These are phyloP conservation scores for Silurus lanzhouensis DNA, from an alignment of 2,797 vertebrate species.

Conservation along the genomic window DNA sequence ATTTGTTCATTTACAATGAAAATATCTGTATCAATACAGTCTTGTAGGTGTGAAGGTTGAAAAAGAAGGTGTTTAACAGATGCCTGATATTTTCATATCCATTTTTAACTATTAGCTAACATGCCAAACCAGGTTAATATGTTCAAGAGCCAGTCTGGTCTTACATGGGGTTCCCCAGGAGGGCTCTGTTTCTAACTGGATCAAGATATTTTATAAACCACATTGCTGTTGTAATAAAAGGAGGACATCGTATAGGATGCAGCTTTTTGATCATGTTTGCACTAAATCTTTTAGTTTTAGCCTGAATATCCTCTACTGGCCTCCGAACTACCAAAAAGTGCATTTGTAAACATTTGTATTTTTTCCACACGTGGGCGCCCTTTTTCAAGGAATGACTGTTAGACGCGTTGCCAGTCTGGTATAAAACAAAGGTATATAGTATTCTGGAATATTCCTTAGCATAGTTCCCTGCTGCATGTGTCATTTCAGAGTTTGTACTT, in stretches of 20 bases:
- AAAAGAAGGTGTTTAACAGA: too few relatives aligned
- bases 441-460: neutral
- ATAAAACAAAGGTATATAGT: neutral
- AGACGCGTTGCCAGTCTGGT: too few relatives aligned
- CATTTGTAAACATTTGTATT: neutral
- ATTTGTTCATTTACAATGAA: too few relatives aligned
- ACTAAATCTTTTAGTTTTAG: neutral
- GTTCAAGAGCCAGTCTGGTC: neutral
- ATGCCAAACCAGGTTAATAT: too few relatives aligned
- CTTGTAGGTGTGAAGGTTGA: too few relatives aligned
- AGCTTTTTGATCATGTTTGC: neutral
- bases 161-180: neutral
- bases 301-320: neutral
- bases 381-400: neutral
- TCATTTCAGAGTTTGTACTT: neutral
- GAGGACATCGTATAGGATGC: neutral
- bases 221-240: neutral
- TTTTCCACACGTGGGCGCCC: constrained; percentile 33
- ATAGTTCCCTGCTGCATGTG: neutral
- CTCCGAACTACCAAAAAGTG: neutral
- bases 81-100: too few relatives aligned
- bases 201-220: neutral
- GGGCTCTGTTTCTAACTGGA: neutral
- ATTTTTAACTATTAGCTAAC: too few relatives aligned
- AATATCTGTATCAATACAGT: too few relatives aligned